These are phyloP conservation scores for Octopus sinensis DNA, from an alignment of 1,140 invertebrate species.

Conservation along the genomic window DNA sequence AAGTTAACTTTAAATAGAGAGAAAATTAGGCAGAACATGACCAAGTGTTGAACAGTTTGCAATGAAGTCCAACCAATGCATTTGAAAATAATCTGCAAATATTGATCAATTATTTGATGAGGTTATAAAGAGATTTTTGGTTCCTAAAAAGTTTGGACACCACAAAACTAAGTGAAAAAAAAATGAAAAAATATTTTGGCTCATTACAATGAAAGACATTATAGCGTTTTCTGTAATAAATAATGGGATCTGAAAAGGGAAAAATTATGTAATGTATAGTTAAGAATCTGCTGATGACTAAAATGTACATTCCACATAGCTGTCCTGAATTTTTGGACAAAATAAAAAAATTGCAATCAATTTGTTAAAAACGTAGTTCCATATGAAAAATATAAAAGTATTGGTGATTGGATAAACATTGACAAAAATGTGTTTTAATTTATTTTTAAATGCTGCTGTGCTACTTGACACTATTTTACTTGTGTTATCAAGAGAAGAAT, in stretches of 20 bases:
- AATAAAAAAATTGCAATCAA: background rate
- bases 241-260: background rate
- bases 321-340: background rate
- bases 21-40: background rate
- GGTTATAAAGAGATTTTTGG: slow-evolving; percentile 1
- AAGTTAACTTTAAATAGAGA: background rate
- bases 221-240: background rate
- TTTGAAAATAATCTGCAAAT: background rate
- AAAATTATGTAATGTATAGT: background rate
- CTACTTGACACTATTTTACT: slow-evolving; percentile 6
- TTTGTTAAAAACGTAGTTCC: background rate
- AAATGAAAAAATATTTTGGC: background rate
- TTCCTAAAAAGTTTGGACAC: background rate
- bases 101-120: slow-evolving; percentile 3
- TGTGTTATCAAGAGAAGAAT: background rate
- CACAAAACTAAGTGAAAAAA: background rate
- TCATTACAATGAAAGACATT: background rate
- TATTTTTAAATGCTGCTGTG: slow-evolving; percentile 5
- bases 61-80: background rate
- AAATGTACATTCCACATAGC: background rate
- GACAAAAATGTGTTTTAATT: background rate
- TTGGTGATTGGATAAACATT: background rate
- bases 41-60: slow-evolving; percentile 4
- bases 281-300: background rate
- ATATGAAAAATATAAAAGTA: slow-evolving; percentile 6